phyloP scores from a whole-genome alignment of 2,888 invertebrate genomes.

The Epistrophe eligans region DNA sequence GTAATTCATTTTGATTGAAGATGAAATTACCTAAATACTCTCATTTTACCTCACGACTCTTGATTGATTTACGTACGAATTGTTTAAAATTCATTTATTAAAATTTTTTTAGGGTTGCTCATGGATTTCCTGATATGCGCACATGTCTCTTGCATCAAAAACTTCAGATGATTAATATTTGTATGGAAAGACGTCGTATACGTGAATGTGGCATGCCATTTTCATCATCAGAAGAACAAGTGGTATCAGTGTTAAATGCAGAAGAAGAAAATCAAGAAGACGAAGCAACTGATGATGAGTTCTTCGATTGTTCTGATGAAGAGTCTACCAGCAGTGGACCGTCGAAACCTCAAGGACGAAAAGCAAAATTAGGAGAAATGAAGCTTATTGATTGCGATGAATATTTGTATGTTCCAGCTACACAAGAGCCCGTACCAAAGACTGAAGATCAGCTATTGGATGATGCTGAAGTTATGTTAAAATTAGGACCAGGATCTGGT shows the following conservation, averaged over 20 bases:
- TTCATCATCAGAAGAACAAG: constrained; percentile 30
- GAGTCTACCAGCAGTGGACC: constrained; percentile 81
- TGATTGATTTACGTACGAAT: constrained; percentile 47
- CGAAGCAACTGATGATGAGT: constrained; percentile 86
- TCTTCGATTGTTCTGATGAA: constrained; percentile 91
- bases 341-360: constrained; percentile 88
- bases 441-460: constrained; percentile 98
- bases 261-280: constrained; percentile 76
- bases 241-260: constrained; percentile 13
- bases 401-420: constrained; percentile 91
- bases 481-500: constrained; percentile 92
- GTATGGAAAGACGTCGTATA: constrained; percentile 87
- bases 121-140: constrained; percentile 93
- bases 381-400: constrained; percentile 89
- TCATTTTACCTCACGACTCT: constrained; percentile 39
- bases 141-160: constrained; percentile 97
- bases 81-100: constrained; percentile 39
- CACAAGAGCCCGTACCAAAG: constrained; percentile 97
- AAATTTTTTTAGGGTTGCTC: constrained; percentile 87
- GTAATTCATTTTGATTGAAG: constrained; percentile 57
- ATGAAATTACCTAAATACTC: constrained; percentile 46
- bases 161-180: constrained; percentile 93
- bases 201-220: constrained; percentile 84
- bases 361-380: constrained; percentile 88
- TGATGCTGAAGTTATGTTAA: constrained; percentile 95